Percentiles rank a stretch among this genome's conserved stretches.
Conservation (phyloP, 2,888 invertebrate species). For the Dynastes tityus region DNA sequence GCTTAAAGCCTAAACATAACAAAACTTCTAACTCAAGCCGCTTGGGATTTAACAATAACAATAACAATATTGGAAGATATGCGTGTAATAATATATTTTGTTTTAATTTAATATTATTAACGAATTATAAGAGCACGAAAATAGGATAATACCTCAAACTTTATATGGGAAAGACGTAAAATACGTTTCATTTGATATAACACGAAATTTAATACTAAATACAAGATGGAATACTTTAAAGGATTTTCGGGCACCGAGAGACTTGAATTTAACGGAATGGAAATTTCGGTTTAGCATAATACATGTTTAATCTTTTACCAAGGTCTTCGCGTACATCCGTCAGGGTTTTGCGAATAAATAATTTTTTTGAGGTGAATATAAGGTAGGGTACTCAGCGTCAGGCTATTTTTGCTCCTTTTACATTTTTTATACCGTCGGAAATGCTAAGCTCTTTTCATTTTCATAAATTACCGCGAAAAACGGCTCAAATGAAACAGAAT, state of each 20-base stretch:
- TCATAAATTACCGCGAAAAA: too few species aligned
- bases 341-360: conserved; percentile 8
- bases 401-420: neutral
- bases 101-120: too few species aligned
- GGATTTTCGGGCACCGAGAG: neutral
- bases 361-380: neutral
- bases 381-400: neutral
- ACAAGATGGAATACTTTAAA: conserved; percentile 1
- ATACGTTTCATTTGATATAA: neutral
- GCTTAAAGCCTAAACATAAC: too few species aligned
- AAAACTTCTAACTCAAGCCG: too few species aligned
- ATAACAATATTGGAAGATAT: too few species aligned
- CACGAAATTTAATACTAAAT: conserved; percentile 3
- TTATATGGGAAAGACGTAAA: too few species aligned
- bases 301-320: neutral
- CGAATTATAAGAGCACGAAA: too few species aligned
- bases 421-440: neutral
- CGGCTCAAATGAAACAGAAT: neutral
- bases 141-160: too few species aligned
- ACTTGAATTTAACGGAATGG: conserved; percentile 6
- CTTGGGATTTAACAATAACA: too few species aligned
- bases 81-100: too few species aligned
- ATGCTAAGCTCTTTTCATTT: too few species aligned
- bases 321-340: neutral
- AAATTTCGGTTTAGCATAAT: conserved; percentile 3